Base-by-base conservation (phyloP, 2,888 invertebrate genomes). In the Ypsolopha sequella region DNA sequence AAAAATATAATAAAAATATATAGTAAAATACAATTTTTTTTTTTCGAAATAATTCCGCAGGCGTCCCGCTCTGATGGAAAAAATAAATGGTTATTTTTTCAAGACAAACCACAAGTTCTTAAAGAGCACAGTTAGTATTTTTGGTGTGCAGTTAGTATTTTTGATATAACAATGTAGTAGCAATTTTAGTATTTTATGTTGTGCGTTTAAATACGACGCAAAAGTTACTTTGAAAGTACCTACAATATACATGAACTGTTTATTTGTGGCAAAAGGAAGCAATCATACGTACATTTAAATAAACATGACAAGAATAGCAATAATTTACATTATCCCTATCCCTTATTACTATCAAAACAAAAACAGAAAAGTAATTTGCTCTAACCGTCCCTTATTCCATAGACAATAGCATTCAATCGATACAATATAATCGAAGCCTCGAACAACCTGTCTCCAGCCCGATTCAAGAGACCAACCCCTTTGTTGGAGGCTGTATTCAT, bases 401-500 rank as follows among this genome's bases (percentile, higher is more conserved):
- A 69, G 65, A 85, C 84, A 85, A 84, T 67, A 62, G 63, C 77
- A 68, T 79, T 78, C 77, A 80, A 82, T 81, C 84, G 80, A 85
- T 82, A 84, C 84, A 84, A 84, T 80, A 81, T 82, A 81, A 82
- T 82, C 79, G 80, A 81, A 77, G 72, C 68, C 73, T 68, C 73
- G 73, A 80, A 81, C 84, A 78, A 84, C 81, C 84, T 80, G 80
- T 79, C 82, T 82, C 80, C 76, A 69, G 68, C 67, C 63, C 80
- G 76, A 82, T 84, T 80, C 80, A 85, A 81, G 81, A 82, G 85
- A 84, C 80, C 81, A 85, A 82, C 85, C 9, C 84, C 82, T 84
- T 86, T 85, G 82, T 85, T 43, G 77, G 74, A 81, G 76, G 73
- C 73, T 74, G 79, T 79, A 80, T 80, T 80, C 81, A 64, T 64